Percentiles rank a stretch among this genome's conserved stretches.
Evolutionary conservation across 2,888 invertebrate genomes (phyloP).

Genomic region (Dorcus parallelipipedus): DNA sequence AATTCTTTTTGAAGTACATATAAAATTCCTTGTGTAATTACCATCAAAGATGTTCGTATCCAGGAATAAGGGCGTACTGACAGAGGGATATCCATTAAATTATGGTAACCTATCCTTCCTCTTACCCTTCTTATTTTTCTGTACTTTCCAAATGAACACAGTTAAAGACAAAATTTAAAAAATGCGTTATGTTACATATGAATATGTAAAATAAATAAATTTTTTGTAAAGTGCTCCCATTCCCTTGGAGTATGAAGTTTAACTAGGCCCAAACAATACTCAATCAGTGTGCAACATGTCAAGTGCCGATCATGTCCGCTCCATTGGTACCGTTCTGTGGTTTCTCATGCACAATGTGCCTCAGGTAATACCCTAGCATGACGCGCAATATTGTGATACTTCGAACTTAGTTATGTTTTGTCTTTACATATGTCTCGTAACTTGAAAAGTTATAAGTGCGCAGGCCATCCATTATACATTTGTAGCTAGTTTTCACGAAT

Average conservation of each 20-base stretch:
- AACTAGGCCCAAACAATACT: constrained; percentile 39
- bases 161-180: neutral
- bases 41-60: too few relatives aligned
- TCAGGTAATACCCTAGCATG: constrained; percentile 48
- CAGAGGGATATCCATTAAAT: neutral
- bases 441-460: too few relatives aligned
- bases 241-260: constrained; percentile 43
- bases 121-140: constrained; percentile 6
- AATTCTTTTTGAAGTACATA: too few relatives aligned
- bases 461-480: too few relatives aligned
- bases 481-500: too few relatives aligned
- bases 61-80: too few relatives aligned
- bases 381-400: constrained; percentile 39
- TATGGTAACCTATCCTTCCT: constrained; percentile 7
- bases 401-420: constrained; percentile 40
- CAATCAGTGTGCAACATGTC: constrained; percentile 40
- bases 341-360: constrained; percentile 43
- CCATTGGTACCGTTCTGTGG: constrained; percentile 43
- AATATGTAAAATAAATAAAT: constrained; percentile 41
- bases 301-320: constrained; percentile 40
- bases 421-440: constrained; percentile 16
- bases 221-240: constrained; percentile 45
- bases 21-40: too few relatives aligned
- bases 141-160: constrained; percentile 4
- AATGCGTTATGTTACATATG: constrained; percentile 20